Evolutionary conservation across 2,888 invertebrate genomes (phyloP), one percentile per base, ranked within the genome.

Genomic region (Lasiommata megera): DNA sequence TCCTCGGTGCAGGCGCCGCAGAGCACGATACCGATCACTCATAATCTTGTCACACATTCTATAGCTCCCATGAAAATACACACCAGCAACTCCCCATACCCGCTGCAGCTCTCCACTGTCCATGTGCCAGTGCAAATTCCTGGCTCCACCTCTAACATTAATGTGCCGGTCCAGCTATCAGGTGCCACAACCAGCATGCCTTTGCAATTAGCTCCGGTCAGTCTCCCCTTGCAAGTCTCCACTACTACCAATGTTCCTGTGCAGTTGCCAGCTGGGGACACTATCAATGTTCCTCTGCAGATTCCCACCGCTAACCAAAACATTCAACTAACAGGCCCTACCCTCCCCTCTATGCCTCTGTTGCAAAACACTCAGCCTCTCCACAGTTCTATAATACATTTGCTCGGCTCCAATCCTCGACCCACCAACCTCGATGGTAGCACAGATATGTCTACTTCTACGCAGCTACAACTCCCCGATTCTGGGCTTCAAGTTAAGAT

Each of bases 71-170:
- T 88, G 50, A 89, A 90, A 73, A 80, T 89, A 67, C 89, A 90
- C 67, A 65, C 86, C 44, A 87, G 72, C 65, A 83, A 75, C 68
- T 70, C 82, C 38, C 79, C 84, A 29, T 90, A 88, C 67, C 90
- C 89, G 3, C 71, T 90, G 54, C 88, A 88, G 65, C 68, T 90
- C 43, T 88, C 90, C 16, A 88, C 90, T 52, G 88, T 90, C 37
- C 88, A 88, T 75, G 86, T 91, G 61, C 91, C 89, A 28, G 84
- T 91, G n/a, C 89, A 90, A 64, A 84, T 89, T 48, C 89, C 88
- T 1, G 88, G 87, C 36, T 83, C 88, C 29, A 82, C 78, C 40
- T 87, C 88, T 1, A 88, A 88, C 62, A 88, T 90, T 37, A 90
- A 86, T 78, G 85, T 90, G 37, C 88, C 90, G 18, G 85, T 88